Conservation (phyloP, 2,113 vertebrate species). For the Acrocephalus kingi region DNA sequence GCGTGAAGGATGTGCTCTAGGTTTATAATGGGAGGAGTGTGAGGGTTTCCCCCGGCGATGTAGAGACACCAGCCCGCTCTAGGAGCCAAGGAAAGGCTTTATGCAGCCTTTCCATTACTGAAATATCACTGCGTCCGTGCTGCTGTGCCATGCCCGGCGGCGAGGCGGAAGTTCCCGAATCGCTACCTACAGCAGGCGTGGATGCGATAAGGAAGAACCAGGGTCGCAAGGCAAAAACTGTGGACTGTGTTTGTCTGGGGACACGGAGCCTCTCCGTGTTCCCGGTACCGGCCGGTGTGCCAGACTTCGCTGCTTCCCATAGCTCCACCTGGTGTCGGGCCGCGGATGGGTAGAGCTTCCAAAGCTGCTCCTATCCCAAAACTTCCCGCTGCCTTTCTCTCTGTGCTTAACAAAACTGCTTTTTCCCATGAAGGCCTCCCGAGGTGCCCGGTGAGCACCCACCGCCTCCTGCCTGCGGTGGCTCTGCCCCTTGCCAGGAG, state of each 20-base stretch:
- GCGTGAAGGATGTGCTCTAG: neutral
- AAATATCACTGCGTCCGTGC: rapidly evolving
- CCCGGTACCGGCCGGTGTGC: rapidly evolving
- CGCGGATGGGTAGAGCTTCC: neutral
- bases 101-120: neutral
- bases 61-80: neutral
- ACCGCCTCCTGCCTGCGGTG: neutral
- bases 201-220: rapidly evolving
- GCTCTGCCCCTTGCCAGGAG: neutral
- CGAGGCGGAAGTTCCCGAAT: rapidly evolving
- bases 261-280: rapidly evolving
- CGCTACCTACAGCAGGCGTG: neutral
- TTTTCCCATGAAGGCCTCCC: neutral
- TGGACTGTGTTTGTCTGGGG: rapidly evolving
- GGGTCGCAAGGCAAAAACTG: rapidly evolving
- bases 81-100: neutral
- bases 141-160: neutral
- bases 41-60: neutral
- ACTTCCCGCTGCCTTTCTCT: no score
- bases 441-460: neutral
- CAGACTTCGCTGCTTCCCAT: rapidly evolving
- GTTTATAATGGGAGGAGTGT: neutral
- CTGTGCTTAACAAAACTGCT: neutral
- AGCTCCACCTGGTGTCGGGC: neutral
- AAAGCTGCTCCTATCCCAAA: neutral